phyloP scores from a whole-genome alignment of 1,140 invertebrate genomes.

The Metopolophium dirhodum region DNA sequence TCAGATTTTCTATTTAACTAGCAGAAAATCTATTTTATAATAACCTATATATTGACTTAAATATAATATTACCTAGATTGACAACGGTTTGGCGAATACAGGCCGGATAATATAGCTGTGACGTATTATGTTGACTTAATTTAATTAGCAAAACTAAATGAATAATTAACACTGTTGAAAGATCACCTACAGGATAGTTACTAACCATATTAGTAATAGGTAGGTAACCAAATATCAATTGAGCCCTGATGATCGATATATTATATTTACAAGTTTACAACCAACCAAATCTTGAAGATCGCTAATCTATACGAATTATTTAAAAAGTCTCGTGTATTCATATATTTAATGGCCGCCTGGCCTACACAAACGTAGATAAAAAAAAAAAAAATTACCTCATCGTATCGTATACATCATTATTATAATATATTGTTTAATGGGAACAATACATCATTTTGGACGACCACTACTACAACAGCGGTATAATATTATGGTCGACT shows the following conservation, averaged over 20 bases:
- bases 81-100: too few species aligned
- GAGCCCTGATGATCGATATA: not conserved
- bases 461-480: not conserved
- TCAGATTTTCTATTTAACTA: too few species aligned
- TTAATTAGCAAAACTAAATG: too few species aligned
- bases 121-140: too few species aligned
- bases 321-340: not conserved
- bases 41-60: too few species aligned
- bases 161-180: too few species aligned
- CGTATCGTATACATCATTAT: not conserved
- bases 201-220: too few species aligned
- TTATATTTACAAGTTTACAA: not conserved
- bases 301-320: not conserved
- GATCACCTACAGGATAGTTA: too few species aligned
- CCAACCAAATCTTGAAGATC: not conserved
- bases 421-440: not conserved
- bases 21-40: too few species aligned
- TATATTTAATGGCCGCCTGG: not conserved
- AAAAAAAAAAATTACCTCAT: not conserved
- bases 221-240: too few species aligned
- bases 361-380: not conserved
- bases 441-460: not conserved
- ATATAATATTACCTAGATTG: too few species aligned
- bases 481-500: not conserved
- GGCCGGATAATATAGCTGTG: too few species aligned